phyloP scores from a whole-genome alignment of 2,888 invertebrate genomes.

The Anthophora plumipes region DNA sequence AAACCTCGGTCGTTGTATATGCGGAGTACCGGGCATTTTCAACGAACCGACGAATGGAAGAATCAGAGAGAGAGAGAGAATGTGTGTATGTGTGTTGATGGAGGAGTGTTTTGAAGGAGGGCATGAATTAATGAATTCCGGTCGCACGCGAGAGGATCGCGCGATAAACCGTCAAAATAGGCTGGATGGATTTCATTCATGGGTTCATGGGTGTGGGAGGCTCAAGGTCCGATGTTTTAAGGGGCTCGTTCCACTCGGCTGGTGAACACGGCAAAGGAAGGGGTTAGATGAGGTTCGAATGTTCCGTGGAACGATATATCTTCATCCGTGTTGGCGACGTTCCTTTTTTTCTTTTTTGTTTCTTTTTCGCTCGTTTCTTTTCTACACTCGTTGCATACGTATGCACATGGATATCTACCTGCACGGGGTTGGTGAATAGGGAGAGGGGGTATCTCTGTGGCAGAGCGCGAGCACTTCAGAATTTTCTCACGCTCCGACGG shows the following conservation, averaged over 20 bases:
- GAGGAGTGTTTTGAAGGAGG: background rate
- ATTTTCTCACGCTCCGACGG: slow-evolving; percentile 74
- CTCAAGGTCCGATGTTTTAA: slow-evolving; percentile 44
- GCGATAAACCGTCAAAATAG: slow-evolving; percentile 49
- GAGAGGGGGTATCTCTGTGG: slow-evolving; percentile 40
- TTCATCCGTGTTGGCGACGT: slow-evolving; percentile 19
- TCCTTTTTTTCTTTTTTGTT: background rate
- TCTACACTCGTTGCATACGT: slow-evolving; percentile 8
- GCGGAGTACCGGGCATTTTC: background rate
- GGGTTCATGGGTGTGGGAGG: slow-evolving; percentile 35
- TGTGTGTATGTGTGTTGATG: background rate
- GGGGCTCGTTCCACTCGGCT: slow-evolving; percentile 35
- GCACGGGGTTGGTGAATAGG: background rate
- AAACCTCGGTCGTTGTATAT: background rate
- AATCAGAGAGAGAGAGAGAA: background rate
- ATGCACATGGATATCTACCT: background rate
- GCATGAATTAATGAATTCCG: slow-evolving; percentile 48
- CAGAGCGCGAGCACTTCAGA: slow-evolving; percentile 63
- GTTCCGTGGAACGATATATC: slow-evolving; percentile 54
- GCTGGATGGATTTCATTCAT: slow-evolving; percentile 48
- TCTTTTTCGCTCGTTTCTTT: slow-evolving; percentile 24
- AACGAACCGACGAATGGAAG: background rate
- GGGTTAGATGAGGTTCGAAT: slow-evolving; percentile 25
- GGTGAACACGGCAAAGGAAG: background rate
- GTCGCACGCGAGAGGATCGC: slow-evolving; percentile 43